A percentile compares a stretch with the other conserved stretches of the same genome.
phyloP scores from a whole-genome alignment of 1,140 invertebrate genomes.

The Stratiolaelaps scimitus region DNA sequence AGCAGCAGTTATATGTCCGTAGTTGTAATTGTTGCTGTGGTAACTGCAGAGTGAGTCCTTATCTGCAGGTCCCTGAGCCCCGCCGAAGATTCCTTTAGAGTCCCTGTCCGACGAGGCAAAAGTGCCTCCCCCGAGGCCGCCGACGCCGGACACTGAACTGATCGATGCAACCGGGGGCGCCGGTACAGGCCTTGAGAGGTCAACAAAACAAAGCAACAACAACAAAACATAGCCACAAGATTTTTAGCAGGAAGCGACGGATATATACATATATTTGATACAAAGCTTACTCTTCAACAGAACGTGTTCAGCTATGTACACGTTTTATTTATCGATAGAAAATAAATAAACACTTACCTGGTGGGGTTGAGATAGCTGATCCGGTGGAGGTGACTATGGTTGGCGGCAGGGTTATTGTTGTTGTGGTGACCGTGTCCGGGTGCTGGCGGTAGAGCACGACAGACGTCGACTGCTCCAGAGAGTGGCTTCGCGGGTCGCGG shows the following conservation, averaged over 20 bases:
- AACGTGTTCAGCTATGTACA: too few species aligned
- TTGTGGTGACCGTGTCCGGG: constrained; percentile 37
- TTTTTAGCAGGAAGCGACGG: constrained; percentile 20
- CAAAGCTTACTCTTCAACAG: too few species aligned
- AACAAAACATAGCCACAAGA: not conserved
- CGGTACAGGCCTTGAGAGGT: too few species aligned
- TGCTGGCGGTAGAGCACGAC: constrained; percentile 30
- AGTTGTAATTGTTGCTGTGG: constrained; percentile 33
- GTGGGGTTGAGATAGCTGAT: constrained; percentile 43
- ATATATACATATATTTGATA: constrained; percentile 31
- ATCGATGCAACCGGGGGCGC: too few species aligned
- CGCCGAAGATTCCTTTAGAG: too few species aligned
- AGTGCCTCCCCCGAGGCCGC: too few species aligned
- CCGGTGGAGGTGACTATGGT: constrained; percentile 44
- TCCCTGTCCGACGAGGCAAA: too few species aligned
- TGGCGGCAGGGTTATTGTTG: constrained; percentile 39
- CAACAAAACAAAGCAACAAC: too few species aligned
- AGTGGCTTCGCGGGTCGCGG: constrained; percentile 44
- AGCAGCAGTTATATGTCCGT: constrained; percentile 32
- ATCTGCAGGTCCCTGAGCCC: too few species aligned
- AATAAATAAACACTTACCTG: constrained; percentile 26
- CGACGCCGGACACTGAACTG: too few species aligned
- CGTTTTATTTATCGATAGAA: not conserved
- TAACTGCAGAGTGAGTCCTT: too few species aligned
- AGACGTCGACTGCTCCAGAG: constrained; percentile 35